Evolutionary conservation across 2,797 vertebrate genomes (phyloP), one percentile per base, ranked within the genome.

Genomic region (Sebastes matsubarae): DNA sequence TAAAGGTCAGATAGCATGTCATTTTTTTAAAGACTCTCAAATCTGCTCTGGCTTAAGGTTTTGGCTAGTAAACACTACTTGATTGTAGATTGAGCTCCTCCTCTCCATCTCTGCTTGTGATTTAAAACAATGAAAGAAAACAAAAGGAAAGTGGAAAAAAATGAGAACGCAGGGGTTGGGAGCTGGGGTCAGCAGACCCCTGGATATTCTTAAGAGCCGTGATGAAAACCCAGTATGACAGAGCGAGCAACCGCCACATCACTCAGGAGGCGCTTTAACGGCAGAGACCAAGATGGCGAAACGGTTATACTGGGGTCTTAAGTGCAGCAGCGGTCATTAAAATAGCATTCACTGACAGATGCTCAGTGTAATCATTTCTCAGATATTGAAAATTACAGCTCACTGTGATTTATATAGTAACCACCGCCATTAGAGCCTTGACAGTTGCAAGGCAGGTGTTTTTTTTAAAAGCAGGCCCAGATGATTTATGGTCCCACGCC

Each of bases 351-450:
- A 81, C 84, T 90, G 92, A 94, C 93, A 93, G 87, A 93, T 94
- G 92, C 90, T 92, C 84, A 90, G 77, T 92, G 87, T 94, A 93
- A 92, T 94, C 66, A 93, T 94, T 95, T 92, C 84, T 88, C 82
- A 87, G 87, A 93, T 95, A 94, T 94, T 94, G 90, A 87, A 92
- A 93, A 94, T 91, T 93, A 93, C 94, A 94, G 90, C 90, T 85
- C 74, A 12, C 68, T 30, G 65, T 93, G 93, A 95, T 95, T 95
- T 94, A 95, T 92, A 88, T 86, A 52, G 86, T 85, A 89, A 90
- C 86, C 63, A 58, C 85, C 84, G 80, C 88, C 88, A 92, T 94
- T 92, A 92, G 60, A 87, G 87, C 72, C 59, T 58, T 87, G 89
- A 93, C 90, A 87, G 89, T 92, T 85, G 81, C 72, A 79, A 87